Percentiles rank a stretch among this genome's conserved stretches.
Evolutionary conservation across 2,888 invertebrate genomes (phyloP).

Genomic region (Ormyrus pomaceus): DNA sequence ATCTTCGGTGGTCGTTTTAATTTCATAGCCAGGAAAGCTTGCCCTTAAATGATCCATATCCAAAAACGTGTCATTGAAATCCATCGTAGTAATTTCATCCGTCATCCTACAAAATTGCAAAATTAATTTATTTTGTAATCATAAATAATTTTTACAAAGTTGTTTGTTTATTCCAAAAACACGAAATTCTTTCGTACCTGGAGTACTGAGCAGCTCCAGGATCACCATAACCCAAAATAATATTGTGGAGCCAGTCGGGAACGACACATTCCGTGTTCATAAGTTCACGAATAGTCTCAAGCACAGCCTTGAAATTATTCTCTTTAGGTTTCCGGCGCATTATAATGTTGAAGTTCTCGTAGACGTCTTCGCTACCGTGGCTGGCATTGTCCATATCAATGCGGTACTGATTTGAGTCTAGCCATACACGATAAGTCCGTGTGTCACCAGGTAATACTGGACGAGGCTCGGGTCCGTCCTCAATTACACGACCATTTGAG

Average conservation of each 20-base stretch:
- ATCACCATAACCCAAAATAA: conserved; percentile 98
- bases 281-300: conserved; percentile 98
- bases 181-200: conserved; percentile 77
- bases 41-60: conserved; percentile 90
- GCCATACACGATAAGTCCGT: conserved; percentile 93
- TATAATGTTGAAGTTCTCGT: conserved; percentile 96
- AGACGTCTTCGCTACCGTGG: conserved; percentile 90
- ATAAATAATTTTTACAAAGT: not conserved
- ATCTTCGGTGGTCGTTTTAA: conserved; percentile 80
- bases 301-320: conserved; percentile 99
- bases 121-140: conserved; percentile 18
- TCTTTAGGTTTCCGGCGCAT: conserved; percentile 99
- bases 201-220: conserved; percentile 97
- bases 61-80: conserved; percentile 99
- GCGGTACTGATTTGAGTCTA: conserved; percentile 98
- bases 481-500: conserved; percentile 95
- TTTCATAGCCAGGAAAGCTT: conserved; percentile 90
- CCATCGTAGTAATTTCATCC: conserved; percentile 88
- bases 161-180: not conserved
- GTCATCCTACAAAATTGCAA: conserved; percentile 82
- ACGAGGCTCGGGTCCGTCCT: conserved; percentile 94
- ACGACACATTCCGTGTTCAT: conserved; percentile 99
- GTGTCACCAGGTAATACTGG: conserved; percentile 92
- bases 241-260: conserved; percentile 96
- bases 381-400: conserved; percentile 91